Percentiles rank a stretch among this genome's conserved stretches.
phyloP scores from a whole-genome alignment of 2,797 vertebrate species.

The Hydrophis major region DNA sequence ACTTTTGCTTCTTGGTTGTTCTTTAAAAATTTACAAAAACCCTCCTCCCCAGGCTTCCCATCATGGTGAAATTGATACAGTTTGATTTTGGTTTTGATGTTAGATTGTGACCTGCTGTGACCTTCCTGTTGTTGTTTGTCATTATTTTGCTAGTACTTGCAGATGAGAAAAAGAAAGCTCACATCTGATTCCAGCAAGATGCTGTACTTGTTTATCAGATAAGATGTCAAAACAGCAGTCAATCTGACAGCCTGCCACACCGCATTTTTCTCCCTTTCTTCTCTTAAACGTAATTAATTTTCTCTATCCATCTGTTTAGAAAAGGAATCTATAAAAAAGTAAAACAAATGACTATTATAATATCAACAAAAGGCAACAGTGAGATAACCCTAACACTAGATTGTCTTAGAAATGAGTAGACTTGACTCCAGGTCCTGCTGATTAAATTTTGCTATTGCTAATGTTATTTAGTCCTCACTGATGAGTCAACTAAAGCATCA shows the following conservation, averaged over 20 bases:
- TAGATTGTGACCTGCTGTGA: conserved; percentile 29
- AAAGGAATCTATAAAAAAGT: not conserved
- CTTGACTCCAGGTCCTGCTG: not conserved
- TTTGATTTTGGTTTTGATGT: conserved; percentile 35
- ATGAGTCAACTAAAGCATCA: not conserved
- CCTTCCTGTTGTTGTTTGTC: conserved; percentile 25
- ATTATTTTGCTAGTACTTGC: conserved; percentile 21
- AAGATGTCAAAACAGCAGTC: conserved; percentile 36
- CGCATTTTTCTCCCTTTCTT: not conserved
- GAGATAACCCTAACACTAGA: not conserved
- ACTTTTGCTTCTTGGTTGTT: not conserved
- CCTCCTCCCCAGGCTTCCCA: not conserved
- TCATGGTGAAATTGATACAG: conserved; percentile 15
- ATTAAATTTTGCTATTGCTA: not conserved
- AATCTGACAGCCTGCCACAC: not conserved
- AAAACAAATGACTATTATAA: not conserved
- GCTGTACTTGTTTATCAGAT: not conserved
- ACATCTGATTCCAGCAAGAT: conserved; percentile 26
- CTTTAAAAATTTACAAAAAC: not conserved
- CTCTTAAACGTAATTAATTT: not conserved
- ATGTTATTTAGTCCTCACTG: not conserved
- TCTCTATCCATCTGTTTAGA: accelerated
- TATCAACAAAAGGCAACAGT: not conserved
- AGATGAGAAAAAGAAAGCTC: conserved; percentile 31
- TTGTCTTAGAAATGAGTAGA: not conserved